These are phyloP conservation scores for Mercenaria mercenaria DNA, from an alignment of 1,140 invertebrate genomes.

Conservation along the genomic window DNA sequence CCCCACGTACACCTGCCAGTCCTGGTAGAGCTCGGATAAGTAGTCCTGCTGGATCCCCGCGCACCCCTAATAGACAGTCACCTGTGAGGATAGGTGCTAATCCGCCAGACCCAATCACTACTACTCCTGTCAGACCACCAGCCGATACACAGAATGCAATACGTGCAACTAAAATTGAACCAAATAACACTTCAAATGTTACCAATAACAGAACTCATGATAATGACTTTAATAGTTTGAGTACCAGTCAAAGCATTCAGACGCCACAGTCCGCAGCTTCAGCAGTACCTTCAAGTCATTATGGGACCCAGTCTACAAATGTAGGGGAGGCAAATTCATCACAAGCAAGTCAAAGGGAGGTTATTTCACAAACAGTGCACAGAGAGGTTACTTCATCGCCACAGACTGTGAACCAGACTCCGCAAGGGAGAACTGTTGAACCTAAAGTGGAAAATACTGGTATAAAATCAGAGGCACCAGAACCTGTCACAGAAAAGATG, in stretches of 20 bases:
- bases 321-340: not conserved
- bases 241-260: not conserved
- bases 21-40: slow-evolving; percentile 51
- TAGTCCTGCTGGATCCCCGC: slow-evolving; percentile 54
- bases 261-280: not conserved
- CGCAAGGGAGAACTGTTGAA: not conserved
- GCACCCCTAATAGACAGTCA: slow-evolving; percentile 56
- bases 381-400: not conserved
- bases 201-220: not conserved
- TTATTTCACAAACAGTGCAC: not conserved
- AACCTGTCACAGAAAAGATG: not conserved
- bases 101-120: slow-evolving; percentile 1
- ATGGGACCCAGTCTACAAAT: not conserved
- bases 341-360: not conserved
- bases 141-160: not conserved
- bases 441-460: not conserved
- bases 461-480: not conserved
- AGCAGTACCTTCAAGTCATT: not conserved
- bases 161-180: not conserved
- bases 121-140: slow-evolving; percentile 19
- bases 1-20: slow-evolving; percentile 48
- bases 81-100: slow-evolving; percentile 21
- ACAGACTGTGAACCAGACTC: not conserved
- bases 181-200: not conserved
- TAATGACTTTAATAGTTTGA: not conserved